Conservation (phyloP, 35 echinoderm and acorn worm species). For the Apostichopus japonicus region DNA sequence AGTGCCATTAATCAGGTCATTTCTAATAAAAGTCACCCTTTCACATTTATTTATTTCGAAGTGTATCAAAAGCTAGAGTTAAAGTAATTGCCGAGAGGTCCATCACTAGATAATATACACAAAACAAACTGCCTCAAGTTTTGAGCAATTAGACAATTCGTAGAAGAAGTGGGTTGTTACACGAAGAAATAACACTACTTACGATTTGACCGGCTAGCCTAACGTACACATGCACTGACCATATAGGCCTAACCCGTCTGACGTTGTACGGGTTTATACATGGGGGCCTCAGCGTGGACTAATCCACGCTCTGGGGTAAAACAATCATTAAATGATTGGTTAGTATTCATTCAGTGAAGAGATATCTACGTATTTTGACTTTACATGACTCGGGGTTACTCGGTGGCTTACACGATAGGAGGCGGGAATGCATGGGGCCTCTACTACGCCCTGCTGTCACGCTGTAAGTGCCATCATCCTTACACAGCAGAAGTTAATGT, state of each 20-base stretch:
- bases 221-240: not conserved
- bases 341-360: constrained; percentile 11
- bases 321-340: constrained; percentile 45
- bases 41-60: constrained; percentile 38
- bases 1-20: constrained; percentile 24
- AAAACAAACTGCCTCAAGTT: constrained; percentile 32
- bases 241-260: not conserved
- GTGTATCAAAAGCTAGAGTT: constrained; percentile 21
- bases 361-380: not conserved
- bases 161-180: not conserved
- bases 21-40: constrained; percentile 22
- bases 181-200: not conserved
- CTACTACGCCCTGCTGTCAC: not conserved
- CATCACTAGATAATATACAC: constrained; percentile 12
- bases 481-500: not conserved
- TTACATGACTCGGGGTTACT: constrained; percentile 9
- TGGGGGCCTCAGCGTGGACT: constrained; percentile 4
- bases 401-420: constrained; percentile 14
- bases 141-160: constrained; percentile 32
- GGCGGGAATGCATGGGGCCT: constrained; percentile 7
- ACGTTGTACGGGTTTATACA: not conserved
- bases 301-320: constrained; percentile 35
- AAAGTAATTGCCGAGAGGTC: constrained; percentile 36
- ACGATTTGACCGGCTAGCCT: not conserved
- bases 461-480: not conserved